Evolutionary conservation across 2,797 vertebrate genomes (phyloP), one percentile per base, ranked within the genome.

Genomic region (Eurystomus glaucurus): DNA sequence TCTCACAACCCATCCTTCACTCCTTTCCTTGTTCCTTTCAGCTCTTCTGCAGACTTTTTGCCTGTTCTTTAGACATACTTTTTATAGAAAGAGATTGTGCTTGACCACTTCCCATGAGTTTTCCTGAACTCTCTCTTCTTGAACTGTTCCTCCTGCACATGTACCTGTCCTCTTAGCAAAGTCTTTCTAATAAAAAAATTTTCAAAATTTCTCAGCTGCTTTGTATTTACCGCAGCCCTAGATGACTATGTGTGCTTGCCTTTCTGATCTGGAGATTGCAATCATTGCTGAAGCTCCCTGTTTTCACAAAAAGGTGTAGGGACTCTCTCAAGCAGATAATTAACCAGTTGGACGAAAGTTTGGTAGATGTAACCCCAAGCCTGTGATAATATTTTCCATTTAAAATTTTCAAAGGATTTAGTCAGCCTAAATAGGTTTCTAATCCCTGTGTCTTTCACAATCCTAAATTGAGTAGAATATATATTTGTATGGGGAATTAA

Each of bases 281-380:
- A 29, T 39, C 71, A 25, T 11, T 88, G 39, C 46, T 75, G 80
- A 89, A 88, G 37, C 39, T 80, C 39, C 45, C 48, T 91, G 28
- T 62, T 89, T 72, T 89, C 71, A 71, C 18, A 25, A 50, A 78
- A 78, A 87, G 64, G 10, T 89, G 83, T 92, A 77, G 52, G 37
- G 48, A 89, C 75, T 50, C 84, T 97, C 55, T 96, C 75, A 88
- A 95, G 90, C 93, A 96, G 93, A 87, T 95, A 91, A 96, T 95
- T 86, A 90, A 92, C 33, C 14, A 25, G 39, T 77, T 85, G 89
- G 35, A 85, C 22, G 82, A 80, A 87, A 96, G 70, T 60, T 66
- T 68, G 41, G 45, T 80, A 70, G 68, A 54, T 64, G 41, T 64
- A 94, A 77, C 39, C 79, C 17, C 26, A 52, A 91, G 60, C 35